Percentiles rank a stretch among this genome's conserved stretches.
Evolutionary conservation across 2,797 vertebrate genomes (phyloP).

Genomic region (Enteromius paludinosus): DNA sequence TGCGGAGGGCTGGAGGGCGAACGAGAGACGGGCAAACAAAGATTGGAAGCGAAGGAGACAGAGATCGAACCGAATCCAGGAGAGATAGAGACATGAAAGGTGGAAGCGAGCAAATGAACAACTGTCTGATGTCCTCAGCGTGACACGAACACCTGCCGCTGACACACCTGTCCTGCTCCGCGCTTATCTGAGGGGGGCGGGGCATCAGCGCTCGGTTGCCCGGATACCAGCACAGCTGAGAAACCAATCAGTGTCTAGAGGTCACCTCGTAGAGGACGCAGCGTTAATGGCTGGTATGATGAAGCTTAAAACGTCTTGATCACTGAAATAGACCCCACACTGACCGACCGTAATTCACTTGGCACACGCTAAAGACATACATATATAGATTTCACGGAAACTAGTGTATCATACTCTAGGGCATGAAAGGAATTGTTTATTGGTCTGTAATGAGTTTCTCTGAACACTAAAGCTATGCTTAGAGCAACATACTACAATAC

Average conservation of each 20-base stretch:
- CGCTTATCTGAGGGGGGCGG: slow-evolving; percentile 32
- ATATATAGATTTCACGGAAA: slow-evolving; percentile 16
- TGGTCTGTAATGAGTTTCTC: not conserved
- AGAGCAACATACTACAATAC: not conserved
- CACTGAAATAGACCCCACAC: slow-evolving; percentile 23
- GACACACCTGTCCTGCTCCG: slow-evolving; percentile 43
- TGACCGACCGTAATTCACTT: not conserved
- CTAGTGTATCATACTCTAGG: not conserved
- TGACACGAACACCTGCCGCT: slow-evolving; percentile 37
- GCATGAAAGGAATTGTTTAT: not conserved
- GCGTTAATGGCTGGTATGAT: slow-evolving; percentile 6
- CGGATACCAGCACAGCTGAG: slow-evolving; percentile 28
- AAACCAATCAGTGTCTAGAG: slow-evolving; percentile 43
- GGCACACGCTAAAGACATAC: slow-evolving; percentile 1
- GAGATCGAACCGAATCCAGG: not conserved
- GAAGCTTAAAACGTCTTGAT: slow-evolving; percentile 13
- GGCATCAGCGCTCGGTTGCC: slow-evolving; percentile 5
- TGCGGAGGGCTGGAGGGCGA: not conserved
- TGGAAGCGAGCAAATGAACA: slow-evolving; percentile 23
- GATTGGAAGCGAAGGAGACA: slow-evolving; percentile 23
- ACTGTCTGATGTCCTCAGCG: slow-evolving; percentile 45
- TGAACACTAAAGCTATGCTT: not conserved
- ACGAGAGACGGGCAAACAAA: slow-evolving; percentile 13
- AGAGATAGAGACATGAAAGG: slow-evolving; percentile 8
- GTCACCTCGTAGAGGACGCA: slow-evolving; percentile 33